Conservation (phyloP, 1,140 invertebrate genomes). For the Cotesia glomerata region DNA sequence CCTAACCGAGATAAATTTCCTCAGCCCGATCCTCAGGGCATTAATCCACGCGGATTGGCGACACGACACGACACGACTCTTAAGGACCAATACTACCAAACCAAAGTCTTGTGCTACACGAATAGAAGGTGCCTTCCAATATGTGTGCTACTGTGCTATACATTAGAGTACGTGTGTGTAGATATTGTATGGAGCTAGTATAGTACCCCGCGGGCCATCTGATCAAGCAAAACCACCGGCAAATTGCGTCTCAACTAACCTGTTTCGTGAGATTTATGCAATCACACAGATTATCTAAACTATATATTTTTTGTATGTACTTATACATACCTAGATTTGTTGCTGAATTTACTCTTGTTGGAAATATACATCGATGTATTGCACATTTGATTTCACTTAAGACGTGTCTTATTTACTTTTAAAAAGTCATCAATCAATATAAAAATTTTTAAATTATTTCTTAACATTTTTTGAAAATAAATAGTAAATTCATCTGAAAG, state of each 20-base stretch:
- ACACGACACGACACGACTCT: conserved; percentile 6
- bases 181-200: background rate
- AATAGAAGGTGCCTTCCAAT: background rate
- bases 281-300: background rate
- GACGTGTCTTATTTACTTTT: too few species aligned
- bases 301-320: too few species aligned
- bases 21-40: conserved; percentile 3
- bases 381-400: too few species aligned
- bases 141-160: too few species aligned
- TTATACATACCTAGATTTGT: too few species aligned
- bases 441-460: too few species aligned
- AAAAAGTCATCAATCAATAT: too few species aligned
- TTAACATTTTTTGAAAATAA: too few species aligned
- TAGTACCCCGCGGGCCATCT: background rate
- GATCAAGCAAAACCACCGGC: background rate
- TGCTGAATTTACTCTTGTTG: too few species aligned
- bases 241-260: conserved; percentile 4
- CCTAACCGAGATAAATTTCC: conserved; percentile 28
- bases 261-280: conserved; percentile 5
- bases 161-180: background rate
- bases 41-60: conserved; percentile 26
- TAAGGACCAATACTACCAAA: too few species aligned
- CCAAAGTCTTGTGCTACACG: background rate
- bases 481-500: too few species aligned
- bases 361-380: too few species aligned